Base-by-base conservation (phyloP, 2,113 vertebrate species). In the Eretmochelys imbricata region DNA sequence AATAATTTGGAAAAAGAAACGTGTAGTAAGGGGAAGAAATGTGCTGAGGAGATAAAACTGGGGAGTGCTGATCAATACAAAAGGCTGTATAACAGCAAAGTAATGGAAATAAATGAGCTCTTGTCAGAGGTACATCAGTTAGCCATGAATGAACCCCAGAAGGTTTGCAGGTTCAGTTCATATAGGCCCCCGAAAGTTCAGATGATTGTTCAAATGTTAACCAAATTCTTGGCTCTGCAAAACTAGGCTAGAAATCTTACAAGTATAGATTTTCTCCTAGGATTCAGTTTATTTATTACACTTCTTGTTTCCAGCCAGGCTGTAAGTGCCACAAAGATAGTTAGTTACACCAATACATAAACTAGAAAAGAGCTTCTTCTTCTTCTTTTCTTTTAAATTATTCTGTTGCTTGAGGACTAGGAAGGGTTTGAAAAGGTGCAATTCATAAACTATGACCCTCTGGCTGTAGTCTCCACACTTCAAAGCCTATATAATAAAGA, bases 401-500 rank as follows among this genome's bases (percentile, higher is more conserved):
- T 55, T 94, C 75, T 54, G 94, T 93, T 92, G 53, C 83, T 94
- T 95, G 94, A 81, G 94, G 91, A 97, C 92, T 95, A 95, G 59
- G 87, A 81, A 92, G 92, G 95, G 96, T 98, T 98, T 98, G 98
- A 98, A 98, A 98, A 93, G 87, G 93, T 98, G 24, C 42, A 80
- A 98, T 98, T 98, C 98, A 97, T 97, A 97, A 94, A 97, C 98
- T 98, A 96, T 97, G 98, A 98, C 98, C 98, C 96, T 89, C 97
- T 49, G 96, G 97, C 98, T 97, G 96, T 98, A 98, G 98, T 97
- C 98, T 98, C 97, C 98, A 98, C 96, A 98, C 97, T 96, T 98
- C 96, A 99, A 99, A 99, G 97, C 88, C 96, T 88, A 89, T 98
- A 98, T 98, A 98, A 98, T 97, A 98, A 98, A 94, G 94, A 86